Base-by-base conservation (phyloP, 1,140 invertebrate species). In the Phocides pigmalion region DNA sequence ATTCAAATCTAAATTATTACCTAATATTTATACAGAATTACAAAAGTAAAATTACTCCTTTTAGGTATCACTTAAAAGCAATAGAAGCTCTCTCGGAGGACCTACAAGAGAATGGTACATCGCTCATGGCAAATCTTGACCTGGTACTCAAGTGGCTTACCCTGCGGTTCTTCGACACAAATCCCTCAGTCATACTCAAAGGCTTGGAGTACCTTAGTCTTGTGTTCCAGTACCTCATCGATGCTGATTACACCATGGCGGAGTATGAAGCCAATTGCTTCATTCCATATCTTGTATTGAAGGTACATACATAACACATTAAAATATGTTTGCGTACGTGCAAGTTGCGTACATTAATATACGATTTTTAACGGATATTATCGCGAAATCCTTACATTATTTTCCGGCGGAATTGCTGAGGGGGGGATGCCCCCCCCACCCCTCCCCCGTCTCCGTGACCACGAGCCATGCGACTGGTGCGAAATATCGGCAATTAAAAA, bases 81-180 rank as follows among this genome's bases (percentile, higher is more conserved):
- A 97, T 99, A 68, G 98, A 99, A 86, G 93, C 95, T 0, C 91
- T 99, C 15, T 95, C 93, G 54, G 97, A 98, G 92, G 96, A 97
- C 92, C 89, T 98, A 19, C 92, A 95, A 4, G 94, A 93, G 15
- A 96, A 97, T 70, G 94, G 94, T 11, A 94, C 95, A 77, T 96
- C 97, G 3, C 93, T 98, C 15, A 94, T 98, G 20, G 95, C 95
- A 9, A 99, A 99, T 92, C 92, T 99, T 54, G 99, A 99, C 93
- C 92, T 99, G 37, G 96, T 99, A 62, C 92, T 99, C 8, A 99
- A 98, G 87, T 99, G 99, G 99, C 84, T 99, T 64, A 99, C 98
- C 0, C 85, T 99, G 11, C 93, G 98, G 68, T 99, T 99, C 89
- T 99, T 99, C 78, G 98, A 99, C 92, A 99, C 98, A 6, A 99